Evolutionary conservation across 2,113 vertebrate species (phyloP).

Genomic region (Carassius auratus): DNA sequence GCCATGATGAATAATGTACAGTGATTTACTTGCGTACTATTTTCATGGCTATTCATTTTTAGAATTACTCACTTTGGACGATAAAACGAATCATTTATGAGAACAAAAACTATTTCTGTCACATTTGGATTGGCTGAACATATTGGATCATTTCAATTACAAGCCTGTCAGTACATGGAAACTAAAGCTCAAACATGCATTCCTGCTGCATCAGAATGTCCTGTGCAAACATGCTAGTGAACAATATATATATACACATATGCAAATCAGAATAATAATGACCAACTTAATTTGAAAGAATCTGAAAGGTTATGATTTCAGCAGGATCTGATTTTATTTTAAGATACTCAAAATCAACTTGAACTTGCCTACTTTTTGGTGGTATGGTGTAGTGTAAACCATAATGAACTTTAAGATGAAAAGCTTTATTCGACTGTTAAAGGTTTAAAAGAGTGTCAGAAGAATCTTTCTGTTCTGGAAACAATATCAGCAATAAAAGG

Average conservation of each 20-base stretch:
- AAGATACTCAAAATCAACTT: neutral
- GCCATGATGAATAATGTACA: conserved; percentile 4
- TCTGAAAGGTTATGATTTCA: neutral
- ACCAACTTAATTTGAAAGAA: neutral
- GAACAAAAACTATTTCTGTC: neutral
- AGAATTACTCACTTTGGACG: neutral
- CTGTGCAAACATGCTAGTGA: conserved; percentile 50
- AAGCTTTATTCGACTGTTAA: neutral
- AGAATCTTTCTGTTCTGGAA: neutral
- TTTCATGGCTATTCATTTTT: neutral
- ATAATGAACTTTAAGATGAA: neutral
- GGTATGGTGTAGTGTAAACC: neutral
- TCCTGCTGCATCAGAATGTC: conserved; percentile 34
- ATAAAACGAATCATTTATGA: neutral
- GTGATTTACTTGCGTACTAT: neutral
- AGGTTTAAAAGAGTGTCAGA: neutral
- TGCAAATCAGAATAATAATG: neutral
- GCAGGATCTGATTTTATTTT: neutral
- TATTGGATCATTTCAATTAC: neutral
- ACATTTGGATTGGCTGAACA: neutral
- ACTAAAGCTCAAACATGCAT: conserved; percentile 24
- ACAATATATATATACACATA: conserved; percentile 28
- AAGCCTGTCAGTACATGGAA: neutral
- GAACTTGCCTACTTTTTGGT: neutral
- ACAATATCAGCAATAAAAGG: neutral